Base-by-base conservation (phyloP, 1,140 invertebrate species). In the Campoletis sonorensis region DNA sequence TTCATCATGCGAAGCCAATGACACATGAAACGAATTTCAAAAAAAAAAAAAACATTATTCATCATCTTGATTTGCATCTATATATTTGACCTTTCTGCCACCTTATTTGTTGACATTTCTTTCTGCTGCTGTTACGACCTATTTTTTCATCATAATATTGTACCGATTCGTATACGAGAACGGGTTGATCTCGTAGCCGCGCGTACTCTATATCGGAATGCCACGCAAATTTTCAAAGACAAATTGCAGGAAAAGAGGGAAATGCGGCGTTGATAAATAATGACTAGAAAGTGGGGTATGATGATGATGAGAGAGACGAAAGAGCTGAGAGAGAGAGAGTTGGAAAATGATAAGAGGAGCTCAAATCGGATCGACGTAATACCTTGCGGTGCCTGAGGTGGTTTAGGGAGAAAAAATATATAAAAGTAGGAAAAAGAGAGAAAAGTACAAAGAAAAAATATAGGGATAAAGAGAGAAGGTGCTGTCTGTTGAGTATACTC, bases 231-330 rank as follows among this genome's bases (percentile, higher is more conserved):
- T n/a, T n/a, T n/a, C 16, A 10, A 70, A 27, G 30, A 70, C 37
- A 70, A 70, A 33, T 70, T 27, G 67, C 30, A 16, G 15, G 4
- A 70, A 18, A 13, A 0, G 27, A 70, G 67, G 27, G n/a, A 33
- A 70, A 33, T n/a, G n/a, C 23, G n/a, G 13, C 67, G 33, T 70
- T 70, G 67, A 70, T 70, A 33, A 30, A 70, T 70, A 37, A 30
- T 30, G 72, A 27, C 26, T 51, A 27, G 26, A 40, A 45, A 58
- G 21, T 18, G 33, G 40, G 30, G 30, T 4, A 54, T 11, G 72
- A 58, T 51, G 40, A 54, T 75, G 40, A 23, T 26, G 45, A 73
- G 40, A 21, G 33, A 45, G 40, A 75, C 15, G 15, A 54, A 75
- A n/a, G 21, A 1, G 40, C 5, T n/a, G 11, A 21, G 16, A 54